phyloP scores from a whole-genome alignment of 2,113 vertebrate species.

The Phrynosoma platyrhinos region DNA sequence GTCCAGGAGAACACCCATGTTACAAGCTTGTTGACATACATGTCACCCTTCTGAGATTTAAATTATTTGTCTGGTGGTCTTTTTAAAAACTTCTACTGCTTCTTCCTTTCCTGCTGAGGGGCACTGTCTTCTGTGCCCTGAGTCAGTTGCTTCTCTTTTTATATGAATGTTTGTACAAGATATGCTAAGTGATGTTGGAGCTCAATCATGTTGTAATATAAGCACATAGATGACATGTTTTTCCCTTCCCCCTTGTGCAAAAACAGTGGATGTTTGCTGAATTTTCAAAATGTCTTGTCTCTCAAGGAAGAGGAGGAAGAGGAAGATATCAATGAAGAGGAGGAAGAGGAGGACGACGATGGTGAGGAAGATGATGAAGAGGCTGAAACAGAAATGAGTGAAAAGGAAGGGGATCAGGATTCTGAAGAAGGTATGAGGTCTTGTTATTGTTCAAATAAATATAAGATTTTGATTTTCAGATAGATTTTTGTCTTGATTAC shows the following conservation, averaged over 20 bases:
- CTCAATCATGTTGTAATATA: not conserved
- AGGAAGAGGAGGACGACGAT: slow-evolving; percentile 58
- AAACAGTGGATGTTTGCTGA: slow-evolving; percentile 2
- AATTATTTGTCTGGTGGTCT: too few species aligned
- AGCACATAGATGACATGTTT: not conserved
- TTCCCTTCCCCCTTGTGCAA: not conserved
- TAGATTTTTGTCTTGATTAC: not conserved
- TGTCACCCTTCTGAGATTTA: too few species aligned
- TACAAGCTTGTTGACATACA: too few species aligned
- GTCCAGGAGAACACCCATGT: too few species aligned
- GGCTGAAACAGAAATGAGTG: slow-evolving; percentile 80
- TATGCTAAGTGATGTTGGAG: not conserved
- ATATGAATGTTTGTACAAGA: not conserved
- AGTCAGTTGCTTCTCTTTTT: not conserved
- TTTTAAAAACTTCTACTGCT: too few species aligned
- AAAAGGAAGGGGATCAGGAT: slow-evolving; percentile 85
- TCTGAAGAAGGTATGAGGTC: slow-evolving; percentile 87
- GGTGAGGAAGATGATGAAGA: slow-evolving; percentile 67
- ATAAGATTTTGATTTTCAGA: not conserved
- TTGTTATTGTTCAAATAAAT: not conserved
- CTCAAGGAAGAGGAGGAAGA: slow-evolving; percentile 66
- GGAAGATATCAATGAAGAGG: slow-evolving; percentile 58
- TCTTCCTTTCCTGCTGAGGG: too few species aligned
- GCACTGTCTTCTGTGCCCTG: not conserved
- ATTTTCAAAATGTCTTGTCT: slow-evolving; percentile 57